Base-by-base conservation (phyloP, 2,797 vertebrate species). In the Babyrousa celebensis region DNA sequence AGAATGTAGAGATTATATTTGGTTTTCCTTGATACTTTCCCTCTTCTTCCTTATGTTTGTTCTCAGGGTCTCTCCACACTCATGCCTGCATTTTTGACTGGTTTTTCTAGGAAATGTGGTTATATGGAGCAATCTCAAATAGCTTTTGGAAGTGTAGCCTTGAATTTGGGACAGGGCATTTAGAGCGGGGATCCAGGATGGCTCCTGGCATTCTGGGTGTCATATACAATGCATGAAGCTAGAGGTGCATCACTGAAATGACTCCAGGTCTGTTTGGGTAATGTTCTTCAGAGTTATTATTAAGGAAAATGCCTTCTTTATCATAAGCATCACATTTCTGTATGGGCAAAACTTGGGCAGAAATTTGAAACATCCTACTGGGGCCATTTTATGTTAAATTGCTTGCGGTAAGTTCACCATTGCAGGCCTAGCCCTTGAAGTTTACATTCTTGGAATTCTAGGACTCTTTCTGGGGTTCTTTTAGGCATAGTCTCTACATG, bases 391-490 rank as follows among this genome's bases (percentile, higher is more conserved):
- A 56, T 56, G 58, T 95, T 85, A 91, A 94, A 95, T 94, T 95
- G 52, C 60, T 70, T 92, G 78, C 0, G 10, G 82, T 94, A 71
- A 89, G 88, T 95, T 85, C 48, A 71, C 65, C 82, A 67, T 84
- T 65, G 17, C 56, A 94, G 82, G 68, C 32, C 71, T 75, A 65
- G n/a, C 80, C 52, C 92, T 78, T 91, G 85, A 94, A 92, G 87
- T 80, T 96, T 90, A 93, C 84, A 96, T 96, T 97, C 91, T 94
- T 97, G 87, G 70, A 96, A 97, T 94, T 96, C 84, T 97, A 89
- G 75, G 40, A 72, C 75, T 96, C 89, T 96, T 96, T 89, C 91
- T 96, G 79, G 63, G 60, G 43, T 93, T 94, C 58, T 92, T 89
- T 91, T 63, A 63, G 85, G 72, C 16, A 89, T 8, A 54, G 94